Base-by-base conservation (phyloP, 2,888 invertebrate species). In the Phanerotoma sp. region DNA sequence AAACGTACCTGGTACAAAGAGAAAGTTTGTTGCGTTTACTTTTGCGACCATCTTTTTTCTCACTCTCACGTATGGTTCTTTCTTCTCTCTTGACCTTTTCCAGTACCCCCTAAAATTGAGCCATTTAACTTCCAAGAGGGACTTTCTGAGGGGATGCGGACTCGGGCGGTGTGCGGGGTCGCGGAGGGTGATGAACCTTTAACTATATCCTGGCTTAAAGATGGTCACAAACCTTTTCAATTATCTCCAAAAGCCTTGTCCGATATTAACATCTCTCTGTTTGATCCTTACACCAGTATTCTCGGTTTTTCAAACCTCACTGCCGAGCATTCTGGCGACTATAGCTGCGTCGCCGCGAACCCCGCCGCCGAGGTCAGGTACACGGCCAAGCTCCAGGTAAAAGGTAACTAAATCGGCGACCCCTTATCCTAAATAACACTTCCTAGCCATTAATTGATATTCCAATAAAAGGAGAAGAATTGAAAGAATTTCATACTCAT, bases 61-160 rank as follows among this genome's bases (percentile, higher is more conserved):
- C 77, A 80, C 75, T 78, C 81, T 82, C 80, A 81, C 81, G 80
- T 81, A 80, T 81, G 80, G 81, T 81, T 82, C 80, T 77, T 74
- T 77, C 78, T 76, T 76, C 74, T 78, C 75, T 79, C 76, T 77
- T 75, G 74, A 75, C 75, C 75, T 74, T 74, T 81, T 82, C 77
- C 86, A 89, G 89, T 89, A 84, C 89, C 89, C 80, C 89, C 89
- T 81, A 87, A 86, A 82, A 88, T 89, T 84, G 88, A 88, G 84
- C 87, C 89, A 81, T 89, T 89, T 85, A 84, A 83, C 82, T 89
- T 89, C 82, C 86, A 88, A 85, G 88, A 88, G 81, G 87, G 87
- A 78, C 84, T 89, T 77, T 85, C 87, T 77, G 88, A 89, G 81
- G 88, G 88, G 80, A 87, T 87, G 86, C 84, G 88, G 78, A 89